A percentile compares a stretch with the other conserved stretches of the same genome.
Evolutionary conservation across 2,797 vertebrate genomes (phyloP).

Genomic region (Eurystomus glaucurus): DNA sequence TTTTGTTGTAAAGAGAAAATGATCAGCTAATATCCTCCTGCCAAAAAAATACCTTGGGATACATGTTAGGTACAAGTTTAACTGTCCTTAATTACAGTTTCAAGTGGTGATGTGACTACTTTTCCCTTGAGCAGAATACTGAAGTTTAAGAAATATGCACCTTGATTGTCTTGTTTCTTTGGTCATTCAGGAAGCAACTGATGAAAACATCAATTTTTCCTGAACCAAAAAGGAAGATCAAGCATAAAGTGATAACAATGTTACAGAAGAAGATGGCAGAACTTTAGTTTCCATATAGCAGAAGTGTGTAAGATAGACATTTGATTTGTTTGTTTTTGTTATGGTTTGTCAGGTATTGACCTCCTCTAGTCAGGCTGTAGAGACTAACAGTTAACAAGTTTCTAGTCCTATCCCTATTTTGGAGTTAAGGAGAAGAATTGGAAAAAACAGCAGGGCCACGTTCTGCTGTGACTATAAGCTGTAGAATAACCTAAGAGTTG

Average conservation of each 20-base stretch:
- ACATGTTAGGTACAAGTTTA: neutral
- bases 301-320: neutral
- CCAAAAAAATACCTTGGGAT: neutral
- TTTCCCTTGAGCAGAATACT: neutral
- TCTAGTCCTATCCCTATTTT: neutral
- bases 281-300: neutral
- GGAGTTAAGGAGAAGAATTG: neutral
- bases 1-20: neutral
- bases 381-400: neutral
- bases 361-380: neutral
- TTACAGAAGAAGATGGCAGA: neutral
- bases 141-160: neutral
- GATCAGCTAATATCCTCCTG: neutral
- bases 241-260: neutral
- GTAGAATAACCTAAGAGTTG: neutral
- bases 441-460: neutral
- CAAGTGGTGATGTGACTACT: neutral
- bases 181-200: neutral
- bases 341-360: neutral
- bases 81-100: neutral
- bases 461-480: neutral
- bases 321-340: neutral
- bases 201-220: neutral
- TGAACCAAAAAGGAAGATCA: neutral
- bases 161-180: neutral